These are phyloP conservation scores for Pharmacophagus antenor DNA, from an alignment of 2,888 invertebrate species.

Conservation along the genomic window DNA sequence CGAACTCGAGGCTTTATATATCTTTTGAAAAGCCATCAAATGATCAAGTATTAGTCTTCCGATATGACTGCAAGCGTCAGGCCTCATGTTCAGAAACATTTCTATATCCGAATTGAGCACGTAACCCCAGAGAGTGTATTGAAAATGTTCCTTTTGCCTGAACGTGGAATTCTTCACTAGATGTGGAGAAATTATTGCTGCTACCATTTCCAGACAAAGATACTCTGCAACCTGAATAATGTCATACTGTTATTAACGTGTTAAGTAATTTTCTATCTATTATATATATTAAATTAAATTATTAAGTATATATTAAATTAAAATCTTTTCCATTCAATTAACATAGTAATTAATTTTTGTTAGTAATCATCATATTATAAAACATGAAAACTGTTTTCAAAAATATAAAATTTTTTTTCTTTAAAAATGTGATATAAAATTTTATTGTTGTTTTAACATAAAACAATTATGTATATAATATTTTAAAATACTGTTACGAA, in stretches of 20 bases:
- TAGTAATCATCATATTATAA: no score
- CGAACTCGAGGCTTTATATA: constrained; percentile 62
- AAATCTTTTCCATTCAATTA: no score
- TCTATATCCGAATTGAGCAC: constrained; percentile 79
- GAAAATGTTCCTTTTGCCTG: constrained; percentile 75
- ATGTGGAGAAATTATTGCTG: constrained; percentile 76
- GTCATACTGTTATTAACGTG: neutral
- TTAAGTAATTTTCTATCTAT: no score
- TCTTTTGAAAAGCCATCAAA: constrained; percentile 75
- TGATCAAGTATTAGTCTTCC: constrained; percentile 79
- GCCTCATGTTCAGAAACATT: constrained; percentile 80
- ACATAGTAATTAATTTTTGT: no score
- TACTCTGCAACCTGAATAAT: constrained; percentile 80
- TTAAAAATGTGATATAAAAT: no score
- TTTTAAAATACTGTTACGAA: no score
- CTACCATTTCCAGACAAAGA: constrained; percentile 83
- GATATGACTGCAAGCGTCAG: constrained; percentile 79
- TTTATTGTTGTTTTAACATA: no score
- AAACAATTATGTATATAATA: no score
- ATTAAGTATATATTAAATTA: neutral
- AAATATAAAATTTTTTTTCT: no score
- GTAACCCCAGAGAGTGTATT: constrained; percentile 81
- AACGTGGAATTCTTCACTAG: constrained; percentile 72
- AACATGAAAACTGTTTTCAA: no score
- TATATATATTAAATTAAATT: neutral